Evolutionary conservation across 2,797 vertebrate species (phyloP).

Genomic region (Ctenochaetus hawaiiensis): DNA sequence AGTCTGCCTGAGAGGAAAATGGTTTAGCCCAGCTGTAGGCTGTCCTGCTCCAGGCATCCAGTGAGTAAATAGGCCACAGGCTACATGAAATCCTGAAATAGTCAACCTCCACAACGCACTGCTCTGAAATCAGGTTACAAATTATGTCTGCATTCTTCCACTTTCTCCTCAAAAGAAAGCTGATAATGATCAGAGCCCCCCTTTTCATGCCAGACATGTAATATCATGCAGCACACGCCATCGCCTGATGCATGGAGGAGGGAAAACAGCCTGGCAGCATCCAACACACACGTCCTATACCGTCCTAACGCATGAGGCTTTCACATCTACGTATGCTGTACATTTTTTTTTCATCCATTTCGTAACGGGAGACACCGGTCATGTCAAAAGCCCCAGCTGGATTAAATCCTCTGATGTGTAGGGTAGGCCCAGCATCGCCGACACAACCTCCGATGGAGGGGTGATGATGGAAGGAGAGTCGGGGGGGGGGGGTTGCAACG

Average conservation of each 20-base stretch:
- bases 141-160: constrained; percentile 28
- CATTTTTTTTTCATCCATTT: constrained; percentile 75
- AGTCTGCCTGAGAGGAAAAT: constrained; percentile 57
- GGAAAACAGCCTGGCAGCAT: constrained; percentile 51
- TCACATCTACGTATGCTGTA: constrained; percentile 55
- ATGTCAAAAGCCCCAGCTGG: constrained; percentile 53
- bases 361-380: constrained; percentile 74
- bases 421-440: constrained; percentile 57
- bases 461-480: constrained; percentile 27
- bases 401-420: constrained; percentile 67
- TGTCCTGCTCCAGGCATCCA: constrained; percentile 57
- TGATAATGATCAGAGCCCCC: constrained; percentile 32
- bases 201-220: constrained; percentile 47
- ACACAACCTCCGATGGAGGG: constrained; percentile 45
- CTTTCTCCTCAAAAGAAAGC: constrained; percentile 31
- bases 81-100: constrained; percentile 46
- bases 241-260: constrained; percentile 63
- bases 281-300: constrained; percentile 56
- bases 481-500: constrained; percentile 4
- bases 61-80: constrained; percentile 67
- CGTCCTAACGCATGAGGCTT: constrained; percentile 38
- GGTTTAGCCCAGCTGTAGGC: constrained; percentile 63
- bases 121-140: constrained; percentile 43
- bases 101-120: constrained; percentile 31
- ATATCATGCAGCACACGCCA: constrained; percentile 68